Evolutionary conservation across 2,888 invertebrate species (phyloP).

Genomic region (Chymomyza caudatula): DNA sequence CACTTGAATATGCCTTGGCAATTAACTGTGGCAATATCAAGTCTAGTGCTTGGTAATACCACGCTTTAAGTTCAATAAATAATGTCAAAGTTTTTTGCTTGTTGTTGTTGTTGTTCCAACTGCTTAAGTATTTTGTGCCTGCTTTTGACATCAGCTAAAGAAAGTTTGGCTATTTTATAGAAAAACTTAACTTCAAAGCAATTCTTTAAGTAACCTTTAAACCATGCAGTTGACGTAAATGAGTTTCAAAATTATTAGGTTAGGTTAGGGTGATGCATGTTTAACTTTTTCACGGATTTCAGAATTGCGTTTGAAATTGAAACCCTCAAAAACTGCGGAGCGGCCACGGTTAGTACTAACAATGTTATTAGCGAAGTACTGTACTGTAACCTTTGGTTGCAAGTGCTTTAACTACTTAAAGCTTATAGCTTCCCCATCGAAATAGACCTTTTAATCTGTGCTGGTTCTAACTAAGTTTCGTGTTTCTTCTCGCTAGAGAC

Average conservation of each 20-base stretch:
- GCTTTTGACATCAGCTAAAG: neutral
- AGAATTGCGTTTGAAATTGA: no score
- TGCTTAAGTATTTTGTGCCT: neutral
- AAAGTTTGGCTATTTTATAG: neutral
- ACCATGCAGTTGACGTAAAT: neutral
- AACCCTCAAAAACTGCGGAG: no score
- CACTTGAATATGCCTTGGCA: neutral
- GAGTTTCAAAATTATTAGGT: neutral
- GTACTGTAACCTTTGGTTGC: no score
- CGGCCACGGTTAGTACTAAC: no score
- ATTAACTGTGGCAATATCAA: neutral
- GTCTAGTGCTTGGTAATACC: neutral
- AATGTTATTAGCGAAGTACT: no score
- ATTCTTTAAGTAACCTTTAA: no score
- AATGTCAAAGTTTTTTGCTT: neutral
- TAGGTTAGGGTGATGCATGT: neutral
- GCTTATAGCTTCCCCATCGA: no score
- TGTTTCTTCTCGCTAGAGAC: no score
- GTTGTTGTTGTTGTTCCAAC: neutral
- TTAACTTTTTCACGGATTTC: no score
- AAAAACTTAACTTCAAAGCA: neutral
- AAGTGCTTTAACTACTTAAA: no score
- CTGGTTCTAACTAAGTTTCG: no score
- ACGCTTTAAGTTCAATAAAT: neutral
- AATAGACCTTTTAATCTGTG: no score